phyloP scores from a whole-genome alignment of 2,113 vertebrate species.

The Dissostichus mawsoni region DNA sequence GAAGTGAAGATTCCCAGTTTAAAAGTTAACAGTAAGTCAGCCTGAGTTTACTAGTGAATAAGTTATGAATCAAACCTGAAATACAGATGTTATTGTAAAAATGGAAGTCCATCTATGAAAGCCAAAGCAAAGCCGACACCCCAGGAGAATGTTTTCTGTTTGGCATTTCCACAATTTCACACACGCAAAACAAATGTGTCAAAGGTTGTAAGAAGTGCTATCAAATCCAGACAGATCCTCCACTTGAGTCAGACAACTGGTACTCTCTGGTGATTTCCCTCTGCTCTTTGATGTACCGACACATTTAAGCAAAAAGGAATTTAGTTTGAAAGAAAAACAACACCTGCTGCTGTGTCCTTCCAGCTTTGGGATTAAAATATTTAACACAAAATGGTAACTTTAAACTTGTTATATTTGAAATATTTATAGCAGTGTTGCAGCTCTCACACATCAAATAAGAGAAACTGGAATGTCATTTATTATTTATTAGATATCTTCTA shows the following conservation, averaged over 20 bases:
- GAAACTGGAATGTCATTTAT: slow-evolving; percentile 8
- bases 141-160: slow-evolving; percentile 9
- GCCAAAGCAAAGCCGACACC: neutral
- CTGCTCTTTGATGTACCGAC: neutral
- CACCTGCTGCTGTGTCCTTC: neutral
- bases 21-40: slow-evolving; percentile 1
- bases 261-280: slow-evolving; percentile 1
- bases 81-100: neutral
- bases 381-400: neutral
- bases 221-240: slow-evolving; percentile 16
- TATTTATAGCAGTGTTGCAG: slow-evolving; percentile 10
- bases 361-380: slow-evolving; percentile 4
- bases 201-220: neutral
- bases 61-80: slow-evolving; percentile 9
- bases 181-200: neutral
- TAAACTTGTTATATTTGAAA: neutral
- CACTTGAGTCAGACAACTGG: neutral
- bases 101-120: neutral
- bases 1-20: neutral
- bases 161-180: neutral
- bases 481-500: slow-evolving; percentile 4
- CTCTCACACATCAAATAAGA: slow-evolving; percentile 23
- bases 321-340: neutral
- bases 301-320: slow-evolving; percentile 11
- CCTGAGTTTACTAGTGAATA: slow-evolving; percentile 7